These are phyloP conservation scores for Abramis brama DNA, from an alignment of 2,113 vertebrate species.

Conservation along the genomic window DNA sequence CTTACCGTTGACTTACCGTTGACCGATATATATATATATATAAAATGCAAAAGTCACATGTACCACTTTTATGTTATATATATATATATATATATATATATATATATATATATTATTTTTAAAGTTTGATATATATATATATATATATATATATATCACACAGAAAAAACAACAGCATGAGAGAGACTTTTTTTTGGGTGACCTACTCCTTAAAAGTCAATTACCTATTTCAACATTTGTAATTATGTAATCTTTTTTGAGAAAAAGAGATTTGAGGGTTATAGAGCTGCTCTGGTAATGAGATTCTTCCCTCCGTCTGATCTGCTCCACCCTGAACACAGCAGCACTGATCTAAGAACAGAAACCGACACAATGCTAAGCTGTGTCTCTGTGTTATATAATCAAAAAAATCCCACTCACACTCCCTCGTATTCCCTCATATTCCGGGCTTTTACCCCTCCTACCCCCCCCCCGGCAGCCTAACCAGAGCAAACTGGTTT, in stretches of 20 bases:
- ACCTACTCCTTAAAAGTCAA: not conserved
- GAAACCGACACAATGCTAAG: slow-evolving; percentile 30
- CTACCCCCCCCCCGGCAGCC: slow-evolving; percentile 68
- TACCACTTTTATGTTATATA: no score
- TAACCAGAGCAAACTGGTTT: slow-evolving; percentile 85
- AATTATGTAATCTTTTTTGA: not conserved
- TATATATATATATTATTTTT: no score
- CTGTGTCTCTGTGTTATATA: slow-evolving; percentile 46
- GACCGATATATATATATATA: no score
- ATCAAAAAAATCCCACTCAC: slow-evolving; percentile 25
- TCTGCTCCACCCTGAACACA: not conserved
- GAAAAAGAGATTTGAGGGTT: not conserved
- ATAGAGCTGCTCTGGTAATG: not conserved
- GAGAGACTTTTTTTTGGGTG: not conserved
- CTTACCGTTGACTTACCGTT: no score
- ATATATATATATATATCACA: no score
- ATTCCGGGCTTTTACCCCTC: slow-evolving; percentile 55
- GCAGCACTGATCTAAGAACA: slow-evolving; percentile 41
- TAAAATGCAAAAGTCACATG: no score
- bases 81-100: no score
- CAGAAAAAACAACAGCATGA: not conserved
- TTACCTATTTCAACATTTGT: not conserved
- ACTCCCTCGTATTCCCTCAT: slow-evolving; percentile 36
- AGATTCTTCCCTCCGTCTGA: slow-evolving; percentile 37
- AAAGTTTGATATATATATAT: no score